Percentiles rank a stretch among this genome's conserved stretches.
Conservation (phyloP, 2,113 vertebrate species). For the Mesembrinibis cayennensis region DNA sequence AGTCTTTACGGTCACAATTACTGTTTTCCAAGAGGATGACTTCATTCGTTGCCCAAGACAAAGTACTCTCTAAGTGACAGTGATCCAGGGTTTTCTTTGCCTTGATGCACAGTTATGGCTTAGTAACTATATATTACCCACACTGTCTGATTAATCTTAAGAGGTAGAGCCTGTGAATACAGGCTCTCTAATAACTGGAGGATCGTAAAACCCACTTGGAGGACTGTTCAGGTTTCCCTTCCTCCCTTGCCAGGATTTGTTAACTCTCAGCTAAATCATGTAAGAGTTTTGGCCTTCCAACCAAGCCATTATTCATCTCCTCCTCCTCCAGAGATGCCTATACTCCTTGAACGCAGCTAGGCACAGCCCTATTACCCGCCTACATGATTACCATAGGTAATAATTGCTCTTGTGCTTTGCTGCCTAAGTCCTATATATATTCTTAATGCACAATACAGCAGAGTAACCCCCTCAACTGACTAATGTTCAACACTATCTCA, state of each 20-base stretch:
- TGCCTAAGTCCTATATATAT: background rate
- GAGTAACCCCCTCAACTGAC: background rate
- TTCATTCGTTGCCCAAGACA: background rate
- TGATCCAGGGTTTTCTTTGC: background rate
- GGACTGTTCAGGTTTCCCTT: background rate
- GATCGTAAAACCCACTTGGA: background rate
- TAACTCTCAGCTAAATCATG: background rate
- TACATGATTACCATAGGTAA: background rate
- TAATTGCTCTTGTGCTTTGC: background rate
- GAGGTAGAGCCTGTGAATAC: background rate
- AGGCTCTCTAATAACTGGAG: background rate
- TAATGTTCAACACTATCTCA: background rate
- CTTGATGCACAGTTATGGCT: background rate
- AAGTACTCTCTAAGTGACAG: background rate
- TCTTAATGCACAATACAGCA: background rate
- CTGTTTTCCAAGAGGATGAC: background rate
- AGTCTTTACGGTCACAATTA: background rate
- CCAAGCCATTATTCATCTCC: background rate
- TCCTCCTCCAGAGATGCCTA: background rate
- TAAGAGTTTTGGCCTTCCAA: background rate
- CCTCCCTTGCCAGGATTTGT: background rate
- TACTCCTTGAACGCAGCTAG: background rate
- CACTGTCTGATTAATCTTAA: background rate
- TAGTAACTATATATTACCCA: background rate
- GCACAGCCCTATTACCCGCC: background rate